A percentile compares a stretch with the other conserved stretches of the same genome.
Conservation (phyloP, 2,888 invertebrate species). For the Dilophus febrilis region DNA sequence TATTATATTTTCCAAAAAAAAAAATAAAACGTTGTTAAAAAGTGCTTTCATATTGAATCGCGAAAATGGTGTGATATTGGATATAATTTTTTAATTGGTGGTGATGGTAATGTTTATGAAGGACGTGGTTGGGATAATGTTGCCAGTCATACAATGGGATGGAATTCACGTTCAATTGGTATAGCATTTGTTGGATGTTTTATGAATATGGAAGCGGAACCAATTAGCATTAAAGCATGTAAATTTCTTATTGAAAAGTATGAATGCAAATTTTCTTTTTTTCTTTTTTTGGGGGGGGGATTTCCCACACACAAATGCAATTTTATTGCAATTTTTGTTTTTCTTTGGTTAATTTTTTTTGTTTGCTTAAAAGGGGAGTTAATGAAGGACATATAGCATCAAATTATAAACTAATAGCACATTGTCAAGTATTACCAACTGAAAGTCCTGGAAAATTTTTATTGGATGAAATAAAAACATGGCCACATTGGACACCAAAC, state of each 20-base stretch:
- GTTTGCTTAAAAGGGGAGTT: slow-evolving; percentile 29
- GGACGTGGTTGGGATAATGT: slow-evolving; percentile 35
- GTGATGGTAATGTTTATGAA: slow-evolving; percentile 38
- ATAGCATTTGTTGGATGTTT: slow-evolving; percentile 37
- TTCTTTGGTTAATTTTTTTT: too few relatives aligned
- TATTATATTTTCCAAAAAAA: too few relatives aligned
- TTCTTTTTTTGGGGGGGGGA: not conserved
- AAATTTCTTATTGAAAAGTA: slow-evolving; percentile 27
- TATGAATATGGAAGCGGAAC: slow-evolving; percentile 29
- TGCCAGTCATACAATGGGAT: slow-evolving; percentile 35
- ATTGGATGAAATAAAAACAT: slow-evolving; percentile 34
- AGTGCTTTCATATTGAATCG: slow-evolving; percentile 34
- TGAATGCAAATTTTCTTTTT: not conserved
- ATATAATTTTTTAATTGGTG: slow-evolving; percentile 38
- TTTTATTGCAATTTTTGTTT: slow-evolving; percentile 3
- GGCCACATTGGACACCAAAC: slow-evolving; percentile 34
- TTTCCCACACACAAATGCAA: not conserved
- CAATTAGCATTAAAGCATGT: slow-evolving; percentile 28
- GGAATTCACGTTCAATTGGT: slow-evolving; percentile 33
- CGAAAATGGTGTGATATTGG: slow-evolving; percentile 34
- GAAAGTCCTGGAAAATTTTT: slow-evolving; percentile 36
- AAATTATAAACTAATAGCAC: slow-evolving; percentile 33
- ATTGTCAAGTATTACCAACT: slow-evolving; percentile 33
- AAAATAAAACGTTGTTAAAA: slow-evolving; percentile 7
- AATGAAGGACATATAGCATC: slow-evolving; percentile 29